A percentile compares a stretch with the other conserved stretches of the same genome.
Evolutionary conservation across 2,797 vertebrate genomes (phyloP).

Genomic region (Sebastes melanostomus): DNA sequence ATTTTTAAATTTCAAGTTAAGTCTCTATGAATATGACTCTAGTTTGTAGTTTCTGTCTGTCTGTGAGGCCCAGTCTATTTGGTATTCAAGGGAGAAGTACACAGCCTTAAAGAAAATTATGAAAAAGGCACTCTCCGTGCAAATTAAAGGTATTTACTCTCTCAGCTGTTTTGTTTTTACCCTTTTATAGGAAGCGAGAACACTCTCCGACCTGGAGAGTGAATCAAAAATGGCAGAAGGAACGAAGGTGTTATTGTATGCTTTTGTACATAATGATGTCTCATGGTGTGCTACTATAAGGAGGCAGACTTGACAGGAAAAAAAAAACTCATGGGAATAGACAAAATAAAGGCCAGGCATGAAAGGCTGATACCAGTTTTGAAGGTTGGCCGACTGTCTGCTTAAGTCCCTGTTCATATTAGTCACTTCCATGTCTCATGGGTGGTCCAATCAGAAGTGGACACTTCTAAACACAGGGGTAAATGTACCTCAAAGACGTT

Average conservation of each 20-base stretch:
- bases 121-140: neutral
- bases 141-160: constrained; percentile 12
- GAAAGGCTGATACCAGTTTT: neutral
- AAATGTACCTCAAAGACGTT: neutral
- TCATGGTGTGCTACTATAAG: neutral
- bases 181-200: neutral
- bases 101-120: constrained; percentile 10
- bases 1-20: constrained; percentile 2
- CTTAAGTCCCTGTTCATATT: neutral
- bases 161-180: constrained; percentile 9
- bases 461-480: neutral
- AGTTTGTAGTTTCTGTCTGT: neutral
- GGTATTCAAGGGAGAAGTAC: constrained; percentile 14
- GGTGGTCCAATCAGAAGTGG: neutral
- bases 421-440: neutral
- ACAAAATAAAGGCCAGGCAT: constrained; percentile 19
- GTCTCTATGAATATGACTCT: neutral
- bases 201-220: neutral
- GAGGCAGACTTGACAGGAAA: neutral
- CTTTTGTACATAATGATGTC: neutral
- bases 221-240: neutral
- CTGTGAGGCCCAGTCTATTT: constrained; percentile 17
- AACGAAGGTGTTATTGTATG: neutral
- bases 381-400: neutral
- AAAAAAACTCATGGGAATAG: constrained; percentile 24